Percentiles rank a stretch among this genome's conserved stretches.
phyloP scores from a whole-genome alignment of 2,797 vertebrate species.

The Sebastes jordani region DNA sequence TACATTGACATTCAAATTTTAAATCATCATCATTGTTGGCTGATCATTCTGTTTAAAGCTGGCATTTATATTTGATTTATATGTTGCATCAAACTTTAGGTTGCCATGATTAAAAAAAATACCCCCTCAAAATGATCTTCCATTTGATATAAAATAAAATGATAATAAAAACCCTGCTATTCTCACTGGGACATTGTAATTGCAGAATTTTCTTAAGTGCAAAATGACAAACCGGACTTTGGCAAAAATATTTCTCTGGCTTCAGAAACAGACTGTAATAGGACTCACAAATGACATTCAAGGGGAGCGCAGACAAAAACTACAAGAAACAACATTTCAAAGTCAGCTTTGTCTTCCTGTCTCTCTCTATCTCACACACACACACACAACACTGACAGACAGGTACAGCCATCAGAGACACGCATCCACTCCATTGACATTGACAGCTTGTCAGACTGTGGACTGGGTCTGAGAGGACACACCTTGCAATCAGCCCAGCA shows the following conservation, averaged over 20 bases:
- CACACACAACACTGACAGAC: constrained; percentile 21
- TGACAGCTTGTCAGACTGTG: constrained; percentile 68
- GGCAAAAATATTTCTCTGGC: background rate
- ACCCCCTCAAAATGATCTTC: background rate
- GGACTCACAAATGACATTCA: constrained; percentile 4
- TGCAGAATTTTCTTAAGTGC: background rate
- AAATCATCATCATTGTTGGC: no score
- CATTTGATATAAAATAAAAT: background rate
- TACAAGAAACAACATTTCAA: constrained; percentile 5
- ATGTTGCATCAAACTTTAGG: background rate
- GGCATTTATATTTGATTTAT: background rate
- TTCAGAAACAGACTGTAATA: background rate
- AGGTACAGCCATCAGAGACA: constrained; percentile 53
- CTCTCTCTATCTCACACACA: background rate
- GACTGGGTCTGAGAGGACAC: constrained; percentile 49
- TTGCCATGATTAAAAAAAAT: background rate
- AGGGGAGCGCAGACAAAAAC: background rate
- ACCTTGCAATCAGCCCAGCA: constrained; percentile 61
- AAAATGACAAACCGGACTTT: background rate
- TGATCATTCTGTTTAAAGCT: no score
- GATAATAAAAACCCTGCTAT: background rate
- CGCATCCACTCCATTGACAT: constrained; percentile 51
- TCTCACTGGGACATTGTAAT: background rate
- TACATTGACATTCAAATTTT: no score
- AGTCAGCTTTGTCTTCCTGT: background rate